Evolutionary conservation across 2,888 invertebrate species (phyloP).

Genomic region (Keiferia lycopersicella): DNA sequence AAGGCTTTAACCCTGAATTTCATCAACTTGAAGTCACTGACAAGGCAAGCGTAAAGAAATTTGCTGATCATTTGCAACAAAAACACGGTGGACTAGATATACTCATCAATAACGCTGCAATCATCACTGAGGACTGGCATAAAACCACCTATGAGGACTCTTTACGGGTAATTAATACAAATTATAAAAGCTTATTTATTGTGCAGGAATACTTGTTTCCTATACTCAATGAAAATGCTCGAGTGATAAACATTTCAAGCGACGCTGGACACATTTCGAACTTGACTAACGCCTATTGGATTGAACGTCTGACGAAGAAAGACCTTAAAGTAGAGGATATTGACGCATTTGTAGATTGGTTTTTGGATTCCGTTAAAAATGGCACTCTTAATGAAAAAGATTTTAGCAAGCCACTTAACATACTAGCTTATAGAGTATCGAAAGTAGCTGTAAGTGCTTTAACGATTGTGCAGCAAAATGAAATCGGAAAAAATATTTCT

Average conservation of each 20-base stretch:
- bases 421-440: slow-evolving; percentile 40
- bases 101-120: slow-evolving; percentile 46
- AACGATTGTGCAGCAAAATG: slow-evolving; percentile 39
- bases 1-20: slow-evolving; percentile 60
- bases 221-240: slow-evolving; percentile 39
- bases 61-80: slow-evolving; percentile 40
- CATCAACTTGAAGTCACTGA: slow-evolving; percentile 45
- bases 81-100: slow-evolving; percentile 46
- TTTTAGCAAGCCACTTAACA: slow-evolving; percentile 30
- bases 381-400: slow-evolving; percentile 38
- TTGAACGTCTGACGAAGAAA: slow-evolving; percentile 37
- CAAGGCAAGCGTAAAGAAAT: slow-evolving; percentile 38
- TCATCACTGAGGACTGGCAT: slow-evolving; percentile 33
- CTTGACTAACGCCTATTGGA: slow-evolving; percentile 40
- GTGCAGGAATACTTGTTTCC: slow-evolving; percentile 43
- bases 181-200: slow-evolving; percentile 41
- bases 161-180: slow-evolving; percentile 40
- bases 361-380: slow-evolving; percentile 39
- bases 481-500: slow-evolving; percentile 40
- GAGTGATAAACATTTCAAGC: slow-evolving; percentile 44
- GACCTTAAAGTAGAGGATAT: slow-evolving; percentile 38
- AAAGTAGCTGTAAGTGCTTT: slow-evolving; percentile 42
- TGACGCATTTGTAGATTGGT: slow-evolving; percentile 42
- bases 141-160: slow-evolving; percentile 38
- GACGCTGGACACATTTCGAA: slow-evolving; percentile 43